Evolutionary conservation across 2,888 invertebrate genomes (phyloP).

Genomic region (Mythimna pallens): DNA sequence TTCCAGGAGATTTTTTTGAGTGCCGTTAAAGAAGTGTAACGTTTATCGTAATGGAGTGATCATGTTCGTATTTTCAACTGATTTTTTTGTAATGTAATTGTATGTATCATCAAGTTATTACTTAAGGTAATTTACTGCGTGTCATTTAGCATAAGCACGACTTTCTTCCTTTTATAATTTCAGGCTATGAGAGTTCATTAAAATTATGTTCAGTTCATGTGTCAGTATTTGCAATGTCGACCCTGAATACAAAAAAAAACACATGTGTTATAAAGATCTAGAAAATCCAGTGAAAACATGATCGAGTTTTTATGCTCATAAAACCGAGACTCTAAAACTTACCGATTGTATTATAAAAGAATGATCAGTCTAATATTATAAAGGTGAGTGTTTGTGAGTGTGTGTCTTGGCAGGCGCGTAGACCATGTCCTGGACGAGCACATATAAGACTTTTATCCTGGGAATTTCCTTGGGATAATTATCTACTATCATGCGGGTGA

Average conservation of each 20-base stretch:
- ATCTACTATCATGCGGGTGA: no score
- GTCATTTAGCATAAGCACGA: neutral
- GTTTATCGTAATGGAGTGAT: neutral
- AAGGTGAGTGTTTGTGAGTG: no score
- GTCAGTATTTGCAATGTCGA: neutral
- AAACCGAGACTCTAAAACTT: neutral
- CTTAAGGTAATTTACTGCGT: neutral
- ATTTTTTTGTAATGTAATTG: conserved; percentile 1
- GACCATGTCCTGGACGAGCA: no score
- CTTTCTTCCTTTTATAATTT: neutral
- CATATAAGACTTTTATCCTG: no score
- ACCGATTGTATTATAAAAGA: neutral
- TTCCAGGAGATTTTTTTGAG: conserved; percentile 47
- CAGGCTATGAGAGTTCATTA: neutral
- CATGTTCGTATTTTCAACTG: conserved; percentile 4
- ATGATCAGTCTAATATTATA: no score
- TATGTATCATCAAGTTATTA: neutral
- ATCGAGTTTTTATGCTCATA: neutral
- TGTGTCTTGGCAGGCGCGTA: no score
- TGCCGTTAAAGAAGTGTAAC: conserved; percentile 19
- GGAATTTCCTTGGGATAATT: no score
- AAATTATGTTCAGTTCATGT: neutral
- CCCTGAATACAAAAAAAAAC: no score
- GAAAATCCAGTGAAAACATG: neutral
- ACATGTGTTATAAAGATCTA: neutral